Conservation (phyloP, 2,113 vertebrate species). For the Melanotaenia duboulayi region DNA sequence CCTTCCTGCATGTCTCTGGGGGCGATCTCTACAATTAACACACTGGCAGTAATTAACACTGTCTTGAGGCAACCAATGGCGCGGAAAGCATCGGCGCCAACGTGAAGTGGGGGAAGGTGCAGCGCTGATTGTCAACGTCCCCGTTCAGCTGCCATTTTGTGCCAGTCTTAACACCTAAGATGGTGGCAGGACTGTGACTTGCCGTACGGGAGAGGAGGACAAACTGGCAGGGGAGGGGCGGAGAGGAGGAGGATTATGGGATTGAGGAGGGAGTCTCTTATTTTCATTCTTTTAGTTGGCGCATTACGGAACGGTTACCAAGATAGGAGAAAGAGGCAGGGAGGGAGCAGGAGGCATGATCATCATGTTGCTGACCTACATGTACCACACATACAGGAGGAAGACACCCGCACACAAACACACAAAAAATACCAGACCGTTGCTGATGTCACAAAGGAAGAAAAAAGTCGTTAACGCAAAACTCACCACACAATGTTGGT, state of each 20-base stretch:
- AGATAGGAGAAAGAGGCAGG: slow-evolving; percentile 33
- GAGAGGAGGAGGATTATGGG: slow-evolving; percentile 75
- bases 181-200: slow-evolving; percentile 83
- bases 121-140: slow-evolving; percentile 51
- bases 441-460: slow-evolving; percentile 9
- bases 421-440: slow-evolving; percentile 13
- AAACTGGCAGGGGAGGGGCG: slow-evolving; percentile 75
- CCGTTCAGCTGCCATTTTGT: slow-evolving; percentile 82
- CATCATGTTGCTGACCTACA: slow-evolving; percentile 62
- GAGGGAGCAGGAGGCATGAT: slow-evolving; percentile 49
- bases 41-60: slow-evolving; percentile 81
- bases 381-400: slow-evolving; percentile 32
- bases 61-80: slow-evolving; percentile 74
- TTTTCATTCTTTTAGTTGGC: slow-evolving; percentile 68
- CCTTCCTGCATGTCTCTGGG: slow-evolving; percentile 66
- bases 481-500: slow-evolving; percentile 50
- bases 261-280: slow-evolving; percentile 72
- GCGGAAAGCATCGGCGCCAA: slow-evolving; percentile 66
- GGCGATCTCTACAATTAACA: slow-evolving; percentile 80
- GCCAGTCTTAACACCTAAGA: slow-evolving; percentile 82
- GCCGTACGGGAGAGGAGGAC: slow-evolving; percentile 72
- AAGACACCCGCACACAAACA: slow-evolving; percentile 27
- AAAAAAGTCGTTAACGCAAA: slow-evolving; percentile 56
- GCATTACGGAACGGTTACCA: slow-evolving; percentile 64
- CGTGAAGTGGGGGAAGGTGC: slow-evolving; percentile 70